phyloP scores from a whole-genome alignment of 2,888 invertebrate species.

The Eupithecia insigniata region DNA sequence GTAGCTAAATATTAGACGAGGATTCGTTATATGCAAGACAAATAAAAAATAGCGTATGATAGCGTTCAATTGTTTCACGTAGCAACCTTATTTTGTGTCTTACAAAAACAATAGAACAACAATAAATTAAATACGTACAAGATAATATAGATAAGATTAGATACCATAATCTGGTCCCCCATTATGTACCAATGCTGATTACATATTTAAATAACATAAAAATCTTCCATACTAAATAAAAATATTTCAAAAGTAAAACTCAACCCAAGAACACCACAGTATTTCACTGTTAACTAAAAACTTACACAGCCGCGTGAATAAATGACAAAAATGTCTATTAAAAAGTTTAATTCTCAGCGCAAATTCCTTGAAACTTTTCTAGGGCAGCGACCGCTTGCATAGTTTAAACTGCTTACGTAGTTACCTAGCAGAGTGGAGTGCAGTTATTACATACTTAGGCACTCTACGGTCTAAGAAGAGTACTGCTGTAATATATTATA shows the following conservation, averaged over 20 bases:
- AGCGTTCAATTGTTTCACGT: background rate
- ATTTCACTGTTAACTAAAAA: slow-evolving; percentile 32
- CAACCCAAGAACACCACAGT: slow-evolving; percentile 22
- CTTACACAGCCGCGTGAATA: slow-evolving; percentile 36
- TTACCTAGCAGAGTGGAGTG: slow-evolving; percentile 42
- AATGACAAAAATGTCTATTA: slow-evolving; percentile 47
- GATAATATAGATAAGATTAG: slow-evolving; percentile 2
- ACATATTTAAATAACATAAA: background rate
- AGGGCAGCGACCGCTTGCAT: slow-evolving; percentile 46
- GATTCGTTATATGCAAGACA: background rate
- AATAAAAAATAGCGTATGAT: background rate
- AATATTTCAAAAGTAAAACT: slow-evolving; percentile 17
- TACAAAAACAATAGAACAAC: background rate
- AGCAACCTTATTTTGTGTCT: background rate
- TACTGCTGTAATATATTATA: background rate
- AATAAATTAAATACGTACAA: background rate
- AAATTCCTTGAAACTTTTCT: slow-evolving; percentile 51
- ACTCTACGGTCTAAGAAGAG: slow-evolving; percentile 18
- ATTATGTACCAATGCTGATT: background rate
- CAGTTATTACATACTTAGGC: slow-evolving; percentile 60
- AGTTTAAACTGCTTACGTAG: slow-evolving; percentile 53
- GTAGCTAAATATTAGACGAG: background rate
- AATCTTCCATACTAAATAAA: background rate
- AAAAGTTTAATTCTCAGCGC: slow-evolving; percentile 52
- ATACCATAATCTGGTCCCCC: background rate